These are phyloP conservation scores for Limnephilus auricula DNA, from an alignment of 2,888 invertebrate species.

Conservation along the genomic window DNA sequence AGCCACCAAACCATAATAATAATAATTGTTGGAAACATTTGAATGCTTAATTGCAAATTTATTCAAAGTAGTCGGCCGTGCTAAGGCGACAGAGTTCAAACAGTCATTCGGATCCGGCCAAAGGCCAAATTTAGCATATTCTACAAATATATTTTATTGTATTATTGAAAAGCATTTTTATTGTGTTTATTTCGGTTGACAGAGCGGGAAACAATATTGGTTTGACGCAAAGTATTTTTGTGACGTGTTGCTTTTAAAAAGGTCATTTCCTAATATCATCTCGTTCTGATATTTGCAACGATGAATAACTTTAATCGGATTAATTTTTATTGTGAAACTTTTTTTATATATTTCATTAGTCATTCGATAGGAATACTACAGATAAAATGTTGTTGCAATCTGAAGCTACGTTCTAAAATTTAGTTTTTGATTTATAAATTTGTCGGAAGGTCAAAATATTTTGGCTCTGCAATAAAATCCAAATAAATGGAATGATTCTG, in stretches of 20 bases:
- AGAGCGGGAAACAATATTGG: background rate
- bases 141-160: background rate
- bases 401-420: too few species aligned
- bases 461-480: too few species aligned
- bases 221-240: background rate
- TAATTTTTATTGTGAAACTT: background rate
- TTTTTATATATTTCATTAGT: background rate
- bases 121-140: slow-evolving; percentile 11
- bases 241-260: background rate
- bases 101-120: slow-evolving; percentile 12
- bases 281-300: background rate
- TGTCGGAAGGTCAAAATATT: too few species aligned
- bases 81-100: slow-evolving; percentile 11
- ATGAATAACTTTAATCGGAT: background rate
- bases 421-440: too few species aligned
- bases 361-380: too few species aligned
- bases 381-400: too few species aligned
- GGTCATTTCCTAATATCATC: background rate
- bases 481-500: too few species aligned
- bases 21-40: background rate
- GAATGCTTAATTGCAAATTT: slow-evolving; percentile 18
- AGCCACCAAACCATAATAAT: background rate
- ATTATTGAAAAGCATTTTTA: background rate
- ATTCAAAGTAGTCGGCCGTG: background rate
- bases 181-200: background rate